Evolutionary conservation across 2,113 vertebrate species (phyloP).

Genomic region (Atherinomorus stipes): DNA sequence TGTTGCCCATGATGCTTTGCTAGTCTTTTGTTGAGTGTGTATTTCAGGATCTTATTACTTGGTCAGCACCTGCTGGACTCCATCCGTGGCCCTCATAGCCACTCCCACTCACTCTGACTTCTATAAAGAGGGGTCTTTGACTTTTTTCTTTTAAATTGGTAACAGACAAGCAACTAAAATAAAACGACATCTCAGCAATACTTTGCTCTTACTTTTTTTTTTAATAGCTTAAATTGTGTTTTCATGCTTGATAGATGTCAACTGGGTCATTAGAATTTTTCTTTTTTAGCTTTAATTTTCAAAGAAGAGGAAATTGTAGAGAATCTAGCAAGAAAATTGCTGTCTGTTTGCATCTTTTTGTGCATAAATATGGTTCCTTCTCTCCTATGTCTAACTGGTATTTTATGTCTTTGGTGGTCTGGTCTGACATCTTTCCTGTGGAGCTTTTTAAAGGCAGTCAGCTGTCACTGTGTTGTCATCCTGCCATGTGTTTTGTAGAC

Average conservation of each 20-base stretch:
- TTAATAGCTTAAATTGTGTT: background rate
- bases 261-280: background rate
- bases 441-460: constrained; percentile 62
- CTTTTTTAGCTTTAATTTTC: background rate
- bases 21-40: constrained; percentile 77
- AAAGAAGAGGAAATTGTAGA: background rate
- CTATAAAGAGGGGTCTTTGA: background rate
- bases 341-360: background rate
- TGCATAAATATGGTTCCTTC: background rate
- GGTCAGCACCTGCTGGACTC: constrained; percentile 83
- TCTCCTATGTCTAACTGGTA: background rate
- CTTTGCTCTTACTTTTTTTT: background rate
- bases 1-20: background rate
- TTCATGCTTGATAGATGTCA: background rate
- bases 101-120: constrained; percentile 53
- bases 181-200: background rate
- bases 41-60: constrained; percentile 80
- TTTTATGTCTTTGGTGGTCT: constrained; percentile 35
- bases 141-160: background rate
- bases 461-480: constrained; percentile 69
- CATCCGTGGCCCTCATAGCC: constrained; percentile 67
- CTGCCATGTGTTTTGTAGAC: constrained; percentile 59
- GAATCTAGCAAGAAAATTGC: background rate
- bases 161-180: background rate
- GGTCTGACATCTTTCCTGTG: constrained; percentile 11